Conservation (phyloP, 2,888 invertebrate genomes). For the Cantharis rufa region DNA sequence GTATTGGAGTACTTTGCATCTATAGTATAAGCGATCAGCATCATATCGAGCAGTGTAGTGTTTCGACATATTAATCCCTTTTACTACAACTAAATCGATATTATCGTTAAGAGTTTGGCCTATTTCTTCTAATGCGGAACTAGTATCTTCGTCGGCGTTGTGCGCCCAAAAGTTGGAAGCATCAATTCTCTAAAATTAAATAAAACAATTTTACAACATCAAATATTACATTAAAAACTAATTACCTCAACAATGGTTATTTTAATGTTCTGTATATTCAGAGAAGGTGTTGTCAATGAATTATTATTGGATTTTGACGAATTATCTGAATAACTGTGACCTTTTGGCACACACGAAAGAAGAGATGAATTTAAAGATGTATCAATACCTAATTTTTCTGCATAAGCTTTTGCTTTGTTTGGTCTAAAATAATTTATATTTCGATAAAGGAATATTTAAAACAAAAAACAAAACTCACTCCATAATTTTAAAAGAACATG, state of each 20-base stretch:
- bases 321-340: not conserved
- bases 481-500: conserved; percentile 61
- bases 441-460: not conserved
- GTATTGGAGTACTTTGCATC: conserved; percentile 61
- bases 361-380: not conserved
- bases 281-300: conserved; percentile 62
- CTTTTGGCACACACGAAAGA: not conserved
- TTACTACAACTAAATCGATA: conserved; percentile 40
- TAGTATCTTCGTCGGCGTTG: conserved; percentile 58
- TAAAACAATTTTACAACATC: not conserved
- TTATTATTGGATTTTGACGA: conserved; percentile 29
- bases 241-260: conserved; percentile 63
- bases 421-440: conserved; percentile 17
- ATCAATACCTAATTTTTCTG: conserved; percentile 37
- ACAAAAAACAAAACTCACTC: conserved; percentile 57
- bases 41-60: conserved; percentile 64
- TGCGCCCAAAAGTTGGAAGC: conserved; percentile 74
- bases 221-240: conserved; percentile 8
- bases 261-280: conserved; percentile 63
- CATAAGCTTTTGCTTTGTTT: conserved; percentile 37
- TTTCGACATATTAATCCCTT: conserved; percentile 55
- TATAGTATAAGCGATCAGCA: conserved; percentile 57
- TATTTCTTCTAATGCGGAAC: conserved; percentile 27
- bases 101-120: conserved; percentile 28
- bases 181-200: conserved; percentile 60